Conservation (phyloP, 2,888 invertebrate genomes). For the Euplagia quadripunctaria region DNA sequence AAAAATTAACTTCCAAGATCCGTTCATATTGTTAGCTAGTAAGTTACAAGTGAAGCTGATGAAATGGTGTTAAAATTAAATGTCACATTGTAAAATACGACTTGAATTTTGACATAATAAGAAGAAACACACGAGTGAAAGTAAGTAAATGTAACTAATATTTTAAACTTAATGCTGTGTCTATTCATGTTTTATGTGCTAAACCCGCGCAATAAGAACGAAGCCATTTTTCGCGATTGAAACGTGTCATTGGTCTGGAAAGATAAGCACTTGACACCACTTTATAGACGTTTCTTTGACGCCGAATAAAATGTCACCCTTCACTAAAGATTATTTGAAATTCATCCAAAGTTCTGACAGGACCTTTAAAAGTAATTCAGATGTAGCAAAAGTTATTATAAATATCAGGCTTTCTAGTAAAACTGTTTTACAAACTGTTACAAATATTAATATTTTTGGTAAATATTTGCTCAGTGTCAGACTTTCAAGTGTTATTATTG, state of each 20-base stretch:
- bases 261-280: constrained; percentile 48
- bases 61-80: too few relatives aligned
- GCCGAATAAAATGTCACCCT: constrained; percentile 18
- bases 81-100: too few relatives aligned
- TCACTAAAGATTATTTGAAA: constrained; percentile 17
- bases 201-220: constrained; percentile 29
- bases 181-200: constrained; percentile 8
- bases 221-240: constrained; percentile 35
- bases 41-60: too few relatives aligned
- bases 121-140: background rate
- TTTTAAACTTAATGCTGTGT: background rate
- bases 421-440: background rate
- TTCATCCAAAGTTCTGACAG: constrained; percentile 16
- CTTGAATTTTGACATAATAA: background rate
- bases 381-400: background rate
- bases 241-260: constrained; percentile 47
- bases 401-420: background rate
- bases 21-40: too few relatives aligned
- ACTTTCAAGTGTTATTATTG: background rate
- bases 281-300: constrained; percentile 21
- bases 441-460: background rate
- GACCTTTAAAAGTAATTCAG: constrained; percentile 1
- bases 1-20: too few relatives aligned
- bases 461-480: background rate
- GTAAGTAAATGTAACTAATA: background rate